phyloP scores from a whole-genome alignment of 2,797 vertebrate species.

The Cuculus canorus region DNA sequence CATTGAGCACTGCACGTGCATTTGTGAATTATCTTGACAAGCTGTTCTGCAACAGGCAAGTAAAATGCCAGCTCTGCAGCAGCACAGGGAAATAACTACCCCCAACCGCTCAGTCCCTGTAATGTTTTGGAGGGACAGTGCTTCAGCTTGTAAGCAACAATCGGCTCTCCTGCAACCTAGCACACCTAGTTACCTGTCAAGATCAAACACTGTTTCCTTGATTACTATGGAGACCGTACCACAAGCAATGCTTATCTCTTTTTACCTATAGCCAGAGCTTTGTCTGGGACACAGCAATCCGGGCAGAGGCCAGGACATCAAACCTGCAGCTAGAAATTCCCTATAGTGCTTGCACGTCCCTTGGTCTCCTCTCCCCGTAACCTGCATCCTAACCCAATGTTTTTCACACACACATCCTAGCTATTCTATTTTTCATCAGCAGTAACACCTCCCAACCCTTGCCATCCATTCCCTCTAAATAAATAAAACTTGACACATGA shows the following conservation, averaged over 20 bases:
- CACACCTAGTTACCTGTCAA: neutral
- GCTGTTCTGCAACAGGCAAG: neutral
- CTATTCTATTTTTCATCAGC: neutral
- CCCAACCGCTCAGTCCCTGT: neutral
- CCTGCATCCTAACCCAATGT: neutral
- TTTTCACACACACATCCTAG: neutral
- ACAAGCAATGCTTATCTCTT: neutral
- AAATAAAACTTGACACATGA: neutral
- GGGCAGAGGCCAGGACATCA: neutral
- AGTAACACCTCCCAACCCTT: neutral
- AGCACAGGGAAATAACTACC: neutral
- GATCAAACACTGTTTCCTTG: neutral
- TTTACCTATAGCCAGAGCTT: neutral
- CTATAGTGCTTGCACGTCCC: rapidly evolving
- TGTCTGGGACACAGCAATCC: neutral
- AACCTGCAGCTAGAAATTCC: neutral
- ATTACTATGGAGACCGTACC: neutral
- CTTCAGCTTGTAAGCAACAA: neutral
- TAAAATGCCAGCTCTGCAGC: neutral
- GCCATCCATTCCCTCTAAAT: neutral
- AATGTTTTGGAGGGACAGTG: neutral
- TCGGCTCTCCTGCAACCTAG: neutral
- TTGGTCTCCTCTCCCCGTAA: neutral
- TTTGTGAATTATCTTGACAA: neutral
- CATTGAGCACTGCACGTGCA: neutral